phyloP scores from a whole-genome alignment of 2,797 vertebrate genomes.

The Morelia viridis region DNA sequence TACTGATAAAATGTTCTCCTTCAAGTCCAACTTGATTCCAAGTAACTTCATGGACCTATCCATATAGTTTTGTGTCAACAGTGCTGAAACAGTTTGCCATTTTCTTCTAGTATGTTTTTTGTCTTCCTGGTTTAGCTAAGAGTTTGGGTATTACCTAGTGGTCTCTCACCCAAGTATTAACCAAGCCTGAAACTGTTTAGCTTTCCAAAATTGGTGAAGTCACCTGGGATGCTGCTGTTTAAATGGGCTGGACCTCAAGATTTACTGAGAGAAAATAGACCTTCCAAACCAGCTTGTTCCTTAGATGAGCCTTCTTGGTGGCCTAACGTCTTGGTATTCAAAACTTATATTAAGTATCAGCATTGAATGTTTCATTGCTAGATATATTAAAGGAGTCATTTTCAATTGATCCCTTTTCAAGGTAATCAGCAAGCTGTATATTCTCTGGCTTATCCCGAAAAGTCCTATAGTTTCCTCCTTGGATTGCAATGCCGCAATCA shows the following conservation, averaged over 20 bases:
- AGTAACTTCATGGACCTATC: neutral
- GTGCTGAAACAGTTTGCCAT: neutral
- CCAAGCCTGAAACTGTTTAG: no score
- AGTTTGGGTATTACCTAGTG: neutral
- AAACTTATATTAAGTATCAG: neutral
- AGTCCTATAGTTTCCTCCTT: conserved; percentile 15
- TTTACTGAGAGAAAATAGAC: neutral
- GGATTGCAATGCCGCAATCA: conserved; percentile 24
- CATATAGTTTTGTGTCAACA: neutral
- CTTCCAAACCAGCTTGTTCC: neutral
- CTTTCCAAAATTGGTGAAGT: no score
- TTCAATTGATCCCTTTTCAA: conserved; percentile 29
- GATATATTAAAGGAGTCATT: neutral
- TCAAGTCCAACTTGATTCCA: neutral
- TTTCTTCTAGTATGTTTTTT: neutral
- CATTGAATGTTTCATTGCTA: neutral
- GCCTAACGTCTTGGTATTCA: neutral
- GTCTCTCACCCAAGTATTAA: neutral
- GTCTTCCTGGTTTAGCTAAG: neutral
- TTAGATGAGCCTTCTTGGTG: neutral
- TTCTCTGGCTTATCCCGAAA: conserved; percentile 25
- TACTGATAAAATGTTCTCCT: neutral
- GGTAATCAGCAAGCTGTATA: conserved; percentile 21
- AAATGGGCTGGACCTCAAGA: neutral
- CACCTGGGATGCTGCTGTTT: neutral